These are phyloP conservation scores for Erethizon dorsatum DNA, from an alignment of 2,797 vertebrate species.

Conservation along the genomic window DNA sequence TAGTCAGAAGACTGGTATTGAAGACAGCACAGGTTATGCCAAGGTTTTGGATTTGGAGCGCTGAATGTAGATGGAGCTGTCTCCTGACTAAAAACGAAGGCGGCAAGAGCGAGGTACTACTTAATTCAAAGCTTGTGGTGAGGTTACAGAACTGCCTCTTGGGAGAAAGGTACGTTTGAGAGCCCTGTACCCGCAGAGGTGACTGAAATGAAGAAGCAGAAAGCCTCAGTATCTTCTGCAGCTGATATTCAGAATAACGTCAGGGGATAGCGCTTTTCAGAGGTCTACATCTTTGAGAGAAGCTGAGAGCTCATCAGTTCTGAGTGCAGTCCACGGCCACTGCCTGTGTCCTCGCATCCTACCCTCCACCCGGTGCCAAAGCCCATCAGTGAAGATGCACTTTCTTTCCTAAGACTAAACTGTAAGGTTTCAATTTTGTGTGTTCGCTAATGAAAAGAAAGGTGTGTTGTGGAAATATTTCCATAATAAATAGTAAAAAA, in stretches of 20 bases:
- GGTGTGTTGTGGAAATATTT: neutral
- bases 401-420: neutral
- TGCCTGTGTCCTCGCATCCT: neutral
- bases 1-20: neutral
- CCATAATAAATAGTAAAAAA: slow-evolving; percentile 18
- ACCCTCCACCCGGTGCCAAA: neutral
- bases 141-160: neutral
- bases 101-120: neutral
- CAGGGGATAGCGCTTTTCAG: neutral
- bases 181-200: neutral
- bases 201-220: neutral
- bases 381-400: neutral
- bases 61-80: neutral
- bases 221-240: neutral
- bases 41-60: neutral
- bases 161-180: neutral
- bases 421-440: neutral
- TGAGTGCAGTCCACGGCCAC: neutral
- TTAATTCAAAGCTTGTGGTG: neutral
- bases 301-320: neutral
- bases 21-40: neutral
- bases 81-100: neutral
- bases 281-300: neutral
- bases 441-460: neutral
- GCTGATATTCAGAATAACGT: neutral